Base-by-base conservation (phyloP, 2,888 invertebrate genomes). In the Euplexia lucipara region DNA sequence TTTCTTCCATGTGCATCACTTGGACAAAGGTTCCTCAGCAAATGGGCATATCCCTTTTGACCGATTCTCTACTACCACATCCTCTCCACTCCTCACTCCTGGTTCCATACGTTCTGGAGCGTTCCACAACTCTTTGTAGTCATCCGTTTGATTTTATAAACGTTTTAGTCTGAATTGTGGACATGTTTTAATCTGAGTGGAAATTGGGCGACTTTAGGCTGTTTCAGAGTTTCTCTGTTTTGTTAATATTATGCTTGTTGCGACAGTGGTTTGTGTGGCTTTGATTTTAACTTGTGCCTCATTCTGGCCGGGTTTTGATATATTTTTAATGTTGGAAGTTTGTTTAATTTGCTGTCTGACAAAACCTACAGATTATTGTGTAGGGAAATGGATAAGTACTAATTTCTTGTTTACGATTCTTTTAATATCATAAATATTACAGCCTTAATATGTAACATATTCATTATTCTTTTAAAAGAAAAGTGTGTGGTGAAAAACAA, bases 111-210 rank as follows among this genome's bases (percentile, higher is more conserved):
- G 75, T 75, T 78, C 72, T 78, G 71, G 41, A 65, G 39, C 70
- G 70, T 74, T 79, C 60, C 65, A 53, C 63, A 65, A 84, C 79
- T 83, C 88, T 89, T 88, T 89, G 89, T 85, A 83, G 88, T 88
- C 89, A 86, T 75, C 67, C 66, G 73, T 75, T 83, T 86, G 86
- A 86, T 86, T 88, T 87, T 87, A 88, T 87, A 87, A 88, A 89
- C 85, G 78, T 71, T 82, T 76, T 75, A 73, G 59, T 70, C 66
- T 65, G 58, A 45, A 76, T 68, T 56, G 73, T 72, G 66, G 71
- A 53, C 61, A 66, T 66, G 66, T 66, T 78, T 79, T 79, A 73
- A 79, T 73, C 67, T 62, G 56, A 34, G 53, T 51, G 65, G 67
- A 64, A 61, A 70, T 76, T 76, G 62, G 57, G 34, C 68, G 35